Base-by-base conservation (phyloP, 2,113 vertebrate genomes). In the Chloropsis cyanopogon region DNA sequence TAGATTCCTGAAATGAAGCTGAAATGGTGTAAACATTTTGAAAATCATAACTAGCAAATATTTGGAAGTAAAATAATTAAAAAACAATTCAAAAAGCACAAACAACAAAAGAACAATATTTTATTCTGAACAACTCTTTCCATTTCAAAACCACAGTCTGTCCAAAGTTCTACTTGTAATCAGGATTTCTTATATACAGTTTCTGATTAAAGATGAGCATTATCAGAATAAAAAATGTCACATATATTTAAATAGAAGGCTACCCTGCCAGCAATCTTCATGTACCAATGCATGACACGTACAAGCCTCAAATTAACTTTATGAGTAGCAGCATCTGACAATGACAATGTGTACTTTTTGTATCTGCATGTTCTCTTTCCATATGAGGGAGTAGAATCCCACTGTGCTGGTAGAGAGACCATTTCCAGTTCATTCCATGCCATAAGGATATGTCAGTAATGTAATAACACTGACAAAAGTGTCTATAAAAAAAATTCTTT, bases 281-380 rank as follows among this genome's bases (percentile, higher is more conserved):
- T 28, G 50, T 17, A 41, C 39, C 21, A 42, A 42, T 63, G 26
- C 11, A 37, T 46, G 20, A 37, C 61, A 57, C 0, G 0, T 42
- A 59, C 13, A 66, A 41, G 26, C 18, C 33, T 54, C 63, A 56
- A 23, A 69, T 47, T 61, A 61, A 42, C 23, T 9, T 57, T 35
- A 53, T 1, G 6, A 78, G 56, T 16, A 82, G 66, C 42, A 85
- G 19, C 46, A 35, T 35, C 60, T 65, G n/a, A 69, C 7, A 44
- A 28, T 69, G 8, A 13, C 26, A 47, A 35, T 8, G 12, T 60
- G 7, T 19, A 39, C 22, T 28, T 92, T 92, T 69, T 37, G 3
- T 68, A 68, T 29, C 25, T 47, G 28, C 7, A 49, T 28, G n/a
- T 60, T 65, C 19, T 35, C 35, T 14, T 79, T 68, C 68, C 64